Evolutionary conservation across 1,140 invertebrate genomes (phyloP), one percentile per base, ranked within the genome.

Genomic region (Drosophila ficusphila): DNA sequence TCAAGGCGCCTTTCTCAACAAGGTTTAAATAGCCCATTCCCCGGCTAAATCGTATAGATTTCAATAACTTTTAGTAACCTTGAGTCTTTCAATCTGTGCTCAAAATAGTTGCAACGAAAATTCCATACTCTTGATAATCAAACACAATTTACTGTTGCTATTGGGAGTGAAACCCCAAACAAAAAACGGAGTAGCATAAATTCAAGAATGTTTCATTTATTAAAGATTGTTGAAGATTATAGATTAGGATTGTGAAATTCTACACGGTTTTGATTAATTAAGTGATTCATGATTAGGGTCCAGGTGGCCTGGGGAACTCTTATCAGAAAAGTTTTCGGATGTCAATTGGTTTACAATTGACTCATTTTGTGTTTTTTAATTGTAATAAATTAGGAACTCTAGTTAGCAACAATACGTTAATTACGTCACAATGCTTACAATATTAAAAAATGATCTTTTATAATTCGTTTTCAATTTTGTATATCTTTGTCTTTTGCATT

Each of bases 191-290:
- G 42, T 27, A 65, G 41, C 46, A 67, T 68, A 67, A 68, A 68
- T 68, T 67, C 44, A 67, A 67, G 21, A 67, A 41, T 65, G 44
- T 52, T 67, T 67, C 44, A 33, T 65, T 67, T 67, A 65, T 65
- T 48, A 67, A 67, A 67, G 16, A 19, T 16, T 67, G 62, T 67
- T 67, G 7, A 21, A 67, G 62, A 67, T 67, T 67, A 9, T 2
- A 25, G 62, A 67, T 67, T 67, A 34, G 44, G 60, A 67, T 67
- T 67, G 62, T 67, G 62, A 67, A 67, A 67, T 67, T 67, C 61
- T 33, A 52, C 27, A 34, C 27, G 14, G 61, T 29, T 67, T 52
- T 52, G 29, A 52, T 49, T 67, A 67, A 67, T 67, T 67, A 46
- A 3, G 36, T 67, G 62, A 67, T 67, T 67, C 62, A 52, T 36